Evolutionary conservation across 2,113 vertebrate genomes (phyloP), one percentile per base, ranked within the genome.

Genomic region (Harpagus bidentatus): DNA sequence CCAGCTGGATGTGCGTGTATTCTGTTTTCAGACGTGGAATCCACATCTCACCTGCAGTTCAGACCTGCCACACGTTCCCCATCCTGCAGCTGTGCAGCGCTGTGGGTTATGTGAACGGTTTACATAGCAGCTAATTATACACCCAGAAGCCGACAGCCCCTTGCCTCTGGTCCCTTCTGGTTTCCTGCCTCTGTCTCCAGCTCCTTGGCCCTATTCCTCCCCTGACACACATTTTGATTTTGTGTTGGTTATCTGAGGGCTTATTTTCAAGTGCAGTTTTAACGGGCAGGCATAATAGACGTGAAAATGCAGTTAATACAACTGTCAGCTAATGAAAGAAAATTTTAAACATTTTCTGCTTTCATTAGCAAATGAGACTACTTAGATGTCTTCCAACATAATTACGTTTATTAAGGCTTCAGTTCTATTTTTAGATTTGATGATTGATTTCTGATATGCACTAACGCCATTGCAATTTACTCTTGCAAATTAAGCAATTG

Each of bases 281-380:
- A 90, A 67, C 22, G 11, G 31, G 17, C 1, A 4, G 59, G 36
- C 40, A 56, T 77, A 61, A 69, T 4, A 79, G 66, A 56, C 0
- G 5, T 72, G 45, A 86, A 83, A 82, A 40, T 22, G 28, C 4
- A 1, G 36, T 59, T 79, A 79, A 92, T 83, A 70, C 86, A 65
- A 59, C 43, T 45, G 62, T 38, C 79, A 88, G 63, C 18, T 73
- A 86, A 80, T 2, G 2, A 74, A 89, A 63, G 26, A 69, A 13
- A 72, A 88, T 63, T 80, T 85, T 11, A 74, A 93, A 63, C 5
- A 22, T 86, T 86, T 87, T 91, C 52, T 93, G 43, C 86, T 93
- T 92, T 95, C 86, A 73, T 80, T 93, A 96, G 18, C 53, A 88
- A 80, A 90, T 72, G 14, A 96, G 23, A 72, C 66, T 90, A 50